Evolutionary conservation across 2,113 vertebrate species (phyloP), one percentile per base, ranked within the genome.

Genomic region (Forbesichthys agassizii): DNA sequence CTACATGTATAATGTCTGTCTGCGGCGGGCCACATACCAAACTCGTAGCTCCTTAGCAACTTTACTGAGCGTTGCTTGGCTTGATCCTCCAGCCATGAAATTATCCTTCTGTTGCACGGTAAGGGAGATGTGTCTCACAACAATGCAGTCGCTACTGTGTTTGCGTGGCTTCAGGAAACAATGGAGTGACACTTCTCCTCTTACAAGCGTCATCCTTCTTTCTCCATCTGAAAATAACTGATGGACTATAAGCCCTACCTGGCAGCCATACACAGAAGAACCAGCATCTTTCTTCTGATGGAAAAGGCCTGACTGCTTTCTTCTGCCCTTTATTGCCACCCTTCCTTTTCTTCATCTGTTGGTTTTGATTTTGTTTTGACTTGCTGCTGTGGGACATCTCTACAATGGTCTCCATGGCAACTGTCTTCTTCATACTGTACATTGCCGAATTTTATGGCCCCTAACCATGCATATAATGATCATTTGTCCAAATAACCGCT

Each of bases 271-370:
- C 64, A 71, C 73, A 75, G 84, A 87, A 84, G 84, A 88, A 79
- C 80, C 68, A 33, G 64, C 82, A 75, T 78, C 73, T 82, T 68
- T 88, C 77, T 88, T 89, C 83, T 78, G 86, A 87, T 85, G 82
- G 78, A 75, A 86, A 82, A 81, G 76, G 68, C 64, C 77, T 79
- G 61, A 78, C 54, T 51, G 18, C 74, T 61, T 20, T 81, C 47
- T 85, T 67, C 68, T 65, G 33, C 66, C 71, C 71, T 68, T 71
- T 64, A 46, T 68, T 61, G 61, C 76, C 75, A 75, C 69, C 61
- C 68, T 72, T 75, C 63, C 59, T 69, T 81, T 42, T 64, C 64
- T 64, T 66, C 66, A 60, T 78, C 61, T 80, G 12, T 69, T 65
- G 66, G 66, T 79, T 85, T 75, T 14, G 49, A 27, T 0, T 86